These are phyloP conservation scores for Enteromius paludinosus DNA, from an alignment of 2,797 vertebrate species.

Conservation along the genomic window DNA sequence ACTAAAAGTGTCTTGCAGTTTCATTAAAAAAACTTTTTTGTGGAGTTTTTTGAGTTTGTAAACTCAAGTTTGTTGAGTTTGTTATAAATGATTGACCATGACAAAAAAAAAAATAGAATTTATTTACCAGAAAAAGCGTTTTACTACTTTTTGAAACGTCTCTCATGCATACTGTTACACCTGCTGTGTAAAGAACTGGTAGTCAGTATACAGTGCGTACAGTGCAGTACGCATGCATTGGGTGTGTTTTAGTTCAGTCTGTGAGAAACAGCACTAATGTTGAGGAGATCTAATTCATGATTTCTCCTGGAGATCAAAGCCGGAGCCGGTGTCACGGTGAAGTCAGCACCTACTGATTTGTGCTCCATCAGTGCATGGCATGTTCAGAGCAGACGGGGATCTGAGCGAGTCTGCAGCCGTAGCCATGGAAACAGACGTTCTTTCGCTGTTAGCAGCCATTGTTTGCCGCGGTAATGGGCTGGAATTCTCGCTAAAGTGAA, in stretches of 20 bases:
- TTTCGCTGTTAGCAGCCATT: slow-evolving; percentile 69
- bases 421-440: slow-evolving; percentile 80
- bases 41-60: no score
- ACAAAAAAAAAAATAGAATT: background rate
- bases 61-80: background rate
- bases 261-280: background rate
- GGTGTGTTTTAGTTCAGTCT: background rate
- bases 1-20: background rate
- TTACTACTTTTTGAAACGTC: background rate
- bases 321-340: slow-evolving; percentile 36
- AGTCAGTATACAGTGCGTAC: background rate
- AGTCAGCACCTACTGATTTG: slow-evolving; percentile 55
- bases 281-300: background rate
- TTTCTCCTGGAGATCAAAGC: slow-evolving; percentile 38
- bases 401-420: slow-evolving; percentile 65
- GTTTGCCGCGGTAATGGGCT: slow-evolving; percentile 71
- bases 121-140: background rate
- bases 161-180: background rate
- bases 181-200: background rate
- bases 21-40: background rate
- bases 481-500: slow-evolving; percentile 71
- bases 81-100: background rate
- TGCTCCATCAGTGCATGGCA: slow-evolving; percentile 54
- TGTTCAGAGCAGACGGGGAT: slow-evolving; percentile 52
- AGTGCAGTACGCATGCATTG: background rate